Evolutionary conservation across 2,113 vertebrate genomes (phyloP), one percentile per base, ranked within the genome.

Genomic region (Tamias sibiricus): DNA sequence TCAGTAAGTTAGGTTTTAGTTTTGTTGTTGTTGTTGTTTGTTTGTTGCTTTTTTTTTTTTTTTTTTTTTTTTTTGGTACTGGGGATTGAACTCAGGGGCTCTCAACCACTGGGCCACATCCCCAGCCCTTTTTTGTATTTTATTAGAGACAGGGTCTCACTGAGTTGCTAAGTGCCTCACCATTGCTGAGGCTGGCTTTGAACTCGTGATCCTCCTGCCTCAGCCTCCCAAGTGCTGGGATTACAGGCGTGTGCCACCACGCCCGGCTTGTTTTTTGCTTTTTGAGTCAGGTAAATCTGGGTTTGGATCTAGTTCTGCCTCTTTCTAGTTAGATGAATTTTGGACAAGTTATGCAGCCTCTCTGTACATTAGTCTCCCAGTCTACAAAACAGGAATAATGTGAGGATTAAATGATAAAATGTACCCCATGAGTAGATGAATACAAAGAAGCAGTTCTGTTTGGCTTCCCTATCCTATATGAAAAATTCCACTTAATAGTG

Each of bases 351-450:
- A 62, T 28, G 2, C 32, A 96, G 44, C 30, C 66, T 95, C 30
- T 90, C 80, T 95, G 62, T 89, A 32, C 30, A 26, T 95, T 2
- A 35, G 28, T 64, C 24, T 95, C 96, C 35, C 22, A 28, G 5
- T 97, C 80, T 74, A 40, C 28, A 32, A 76, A 94, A 91, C 22
- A 80, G 28, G 26, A 37, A 76, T 52, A 66, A 17, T 92, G 32
- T 47, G 12, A 87, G 59, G 32, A 72, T 62, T 69, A 97, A 88
- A 44, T 92, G 44, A 47, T 30, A 84, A 95, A 84, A 76, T 66
- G 8, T 68, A 47, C 59, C 49, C 52, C 32, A 9, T 82, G 30
- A 35, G 11, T 91, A 86, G 64, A 35, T 91, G 14, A 20, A 16
- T 62, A n/a, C n/a, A n/a, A n/a, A 66, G 81, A 57, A 83, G 20